Conservation (phyloP, 2,888 invertebrate species). For the Folsomia candida region DNA sequence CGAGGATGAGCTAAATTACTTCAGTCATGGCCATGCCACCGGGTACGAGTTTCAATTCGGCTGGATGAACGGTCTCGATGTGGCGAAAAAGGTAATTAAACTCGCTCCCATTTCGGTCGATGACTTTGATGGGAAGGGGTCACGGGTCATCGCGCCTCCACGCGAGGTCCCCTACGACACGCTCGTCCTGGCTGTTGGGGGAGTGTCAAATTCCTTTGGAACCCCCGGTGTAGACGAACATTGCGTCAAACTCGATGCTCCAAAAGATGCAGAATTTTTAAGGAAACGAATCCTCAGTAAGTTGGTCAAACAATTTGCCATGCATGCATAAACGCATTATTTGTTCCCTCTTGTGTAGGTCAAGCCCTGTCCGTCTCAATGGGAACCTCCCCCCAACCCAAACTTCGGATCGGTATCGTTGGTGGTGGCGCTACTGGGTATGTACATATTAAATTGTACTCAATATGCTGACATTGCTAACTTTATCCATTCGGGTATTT, state of each 20-base stretch:
- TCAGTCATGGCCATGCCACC: conserved; percentile 26
- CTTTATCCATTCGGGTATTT: too few relatives aligned
- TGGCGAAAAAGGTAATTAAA: conserved; percentile 24
- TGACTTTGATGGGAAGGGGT: too few relatives aligned
- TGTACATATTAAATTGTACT: too few relatives aligned
- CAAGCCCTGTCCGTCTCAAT: too few relatives aligned
- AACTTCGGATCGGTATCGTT: conserved; percentile 42
- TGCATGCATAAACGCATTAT: too few relatives aligned
- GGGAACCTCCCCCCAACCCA: conserved; percentile 22
- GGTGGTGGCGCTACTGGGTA: conserved; percentile 41
- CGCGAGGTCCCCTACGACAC: conserved; percentile 36
- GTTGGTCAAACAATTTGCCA: not conserved
- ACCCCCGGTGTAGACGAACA: conserved; percentile 44
- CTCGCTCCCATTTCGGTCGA: conserved; percentile 24
- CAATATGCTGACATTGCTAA: too few relatives aligned
- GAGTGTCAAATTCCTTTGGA: conserved; percentile 34
- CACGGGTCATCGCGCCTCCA: conserved; percentile 2
- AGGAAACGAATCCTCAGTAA: conserved; percentile 30
- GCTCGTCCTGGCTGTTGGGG: conserved; percentile 38
- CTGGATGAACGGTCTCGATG: conserved; percentile 40
- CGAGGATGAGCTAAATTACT: conserved; percentile 44
- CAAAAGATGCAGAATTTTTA: conserved; percentile 37
- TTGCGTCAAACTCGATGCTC: conserved; percentile 39
- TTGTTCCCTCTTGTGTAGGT: too few relatives aligned
- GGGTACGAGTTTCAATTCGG: conserved; percentile 38